Evolutionary conservation across 2,113 vertebrate genomes (phyloP), one percentile per base, ranked within the genome.

Genomic region (Corythornis madagascariensis): DNA sequence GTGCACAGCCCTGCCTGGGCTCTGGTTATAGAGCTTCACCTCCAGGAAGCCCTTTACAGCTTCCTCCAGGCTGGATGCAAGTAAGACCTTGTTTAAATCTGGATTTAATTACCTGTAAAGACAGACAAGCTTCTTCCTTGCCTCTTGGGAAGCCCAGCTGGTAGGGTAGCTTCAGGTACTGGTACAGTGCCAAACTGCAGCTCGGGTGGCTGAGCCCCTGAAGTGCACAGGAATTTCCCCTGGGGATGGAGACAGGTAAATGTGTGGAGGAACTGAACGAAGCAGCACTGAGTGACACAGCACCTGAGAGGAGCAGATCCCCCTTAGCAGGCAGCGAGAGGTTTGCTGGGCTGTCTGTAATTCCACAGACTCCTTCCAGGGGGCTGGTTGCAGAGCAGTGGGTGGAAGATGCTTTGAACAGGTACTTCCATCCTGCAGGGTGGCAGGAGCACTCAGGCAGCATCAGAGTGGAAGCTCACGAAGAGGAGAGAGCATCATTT

Each of bases 21-120:
- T 66, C 83, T 50, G 33, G 20, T 26, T 43, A 12, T 35, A 43
- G 67, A 83, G 47, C 65, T 80, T 91, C 42, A 50, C 42, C 64
- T 61, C 50, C 79, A 45, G 56, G 50, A 92, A 94, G 55, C 42
- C 28, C 60, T 88, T 83, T 33, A 45, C 29, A 73, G 11, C 69
- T 69, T 76, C 55, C 42, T 64, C 13, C 24, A 70, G 76, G 90
- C 50, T 86, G 60, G 60, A 83, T 93, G 90, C 69, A 64, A 55
- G 83, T 77, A 74, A 73, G 42, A 66, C 79, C 88, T 80, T 73
- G 28, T 63, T 91, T 86, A 86, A 93, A 94, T 93, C 79, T 3
- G 6, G 45, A 64, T 88, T 91, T 94, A 94, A 93, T 96, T 95
- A 90, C 67, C 83, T 93, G 52, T 95, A 77, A 94, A 91, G 88